Evolutionary conservation across 2,113 vertebrate species (phyloP).

Genomic region (Pseudolaguvia tuberculata): DNA sequence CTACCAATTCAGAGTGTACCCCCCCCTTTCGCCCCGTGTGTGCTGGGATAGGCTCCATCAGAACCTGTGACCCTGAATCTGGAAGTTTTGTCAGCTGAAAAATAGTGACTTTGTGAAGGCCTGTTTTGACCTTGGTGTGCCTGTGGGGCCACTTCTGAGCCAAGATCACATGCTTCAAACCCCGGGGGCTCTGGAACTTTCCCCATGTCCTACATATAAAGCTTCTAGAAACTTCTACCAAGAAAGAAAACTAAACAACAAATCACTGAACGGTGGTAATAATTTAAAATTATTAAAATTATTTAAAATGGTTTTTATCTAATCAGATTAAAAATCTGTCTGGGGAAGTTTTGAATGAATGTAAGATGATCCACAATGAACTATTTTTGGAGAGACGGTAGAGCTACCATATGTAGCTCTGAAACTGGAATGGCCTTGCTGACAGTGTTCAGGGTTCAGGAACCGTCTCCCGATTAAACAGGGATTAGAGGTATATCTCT

Average conservation of each 20-base stretch:
- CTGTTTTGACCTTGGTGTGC: conserved; percentile 34
- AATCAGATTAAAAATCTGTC: neutral
- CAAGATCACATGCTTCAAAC: conserved; percentile 24
- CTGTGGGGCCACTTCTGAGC: neutral
- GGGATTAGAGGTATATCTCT: no score
- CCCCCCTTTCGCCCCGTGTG: no score
- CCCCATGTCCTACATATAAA: conserved; percentile 36
- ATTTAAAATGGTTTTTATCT: neutral
- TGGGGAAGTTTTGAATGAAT: neutral
- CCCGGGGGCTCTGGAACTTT: conserved; percentile 19
- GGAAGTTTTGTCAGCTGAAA: no score
- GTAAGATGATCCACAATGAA: neutral
- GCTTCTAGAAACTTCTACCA: conserved; percentile 36
- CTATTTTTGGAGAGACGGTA: neutral
- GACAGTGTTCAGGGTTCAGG: no score
- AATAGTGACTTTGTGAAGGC: conserved; percentile 24
- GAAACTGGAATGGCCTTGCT: no score
- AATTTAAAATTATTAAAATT: neutral
- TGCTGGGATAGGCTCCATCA: no score
- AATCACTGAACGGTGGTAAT: neutral
- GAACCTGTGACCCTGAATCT: no score
- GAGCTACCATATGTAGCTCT: no score
- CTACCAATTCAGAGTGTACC: no score
- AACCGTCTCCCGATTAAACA: no score
- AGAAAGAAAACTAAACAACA: neutral